A percentile compares a stretch with the other conserved stretches of the same genome.
These are phyloP conservation scores for Saccopteryx bilineata DNA, from an alignment of 2,113 vertebrate genomes.

Conservation along the genomic window DNA sequence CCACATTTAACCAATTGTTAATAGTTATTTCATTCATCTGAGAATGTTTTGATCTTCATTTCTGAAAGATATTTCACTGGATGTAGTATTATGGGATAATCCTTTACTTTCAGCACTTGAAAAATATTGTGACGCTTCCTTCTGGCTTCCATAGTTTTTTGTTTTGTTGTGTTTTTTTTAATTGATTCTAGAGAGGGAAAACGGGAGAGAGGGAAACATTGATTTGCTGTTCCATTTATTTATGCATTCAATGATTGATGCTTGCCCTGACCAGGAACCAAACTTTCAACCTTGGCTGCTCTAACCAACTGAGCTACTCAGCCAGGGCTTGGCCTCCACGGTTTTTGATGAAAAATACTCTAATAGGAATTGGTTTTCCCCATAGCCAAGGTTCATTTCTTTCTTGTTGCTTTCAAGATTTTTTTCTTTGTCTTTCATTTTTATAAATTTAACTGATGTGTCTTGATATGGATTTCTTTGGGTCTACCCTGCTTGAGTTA, in stretches of 20 bases:
- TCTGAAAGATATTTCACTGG: not conserved
- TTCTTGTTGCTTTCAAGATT: not conserved
- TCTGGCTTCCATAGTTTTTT: not conserved
- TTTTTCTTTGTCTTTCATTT: not conserved
- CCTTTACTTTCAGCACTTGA: not conserved
- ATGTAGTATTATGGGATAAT: not conserved
- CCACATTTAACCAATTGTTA: not conserved
- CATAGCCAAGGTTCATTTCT: not conserved
- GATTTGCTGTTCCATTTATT: too few relatives aligned
- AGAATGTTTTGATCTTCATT: not conserved
- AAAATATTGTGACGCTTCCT: not conserved
- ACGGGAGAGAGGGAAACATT: too few relatives aligned
- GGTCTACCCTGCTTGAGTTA: not conserved
- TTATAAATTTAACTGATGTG: not conserved
- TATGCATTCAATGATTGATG: too few relatives aligned
- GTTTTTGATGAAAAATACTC: not conserved
- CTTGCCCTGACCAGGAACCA: too few relatives aligned
- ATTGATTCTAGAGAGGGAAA: too few relatives aligned
- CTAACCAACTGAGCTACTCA: too few relatives aligned
- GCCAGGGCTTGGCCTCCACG: not conserved
- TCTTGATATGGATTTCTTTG: not conserved
- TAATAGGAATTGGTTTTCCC: not conserved
- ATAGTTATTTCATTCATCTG: not conserved
- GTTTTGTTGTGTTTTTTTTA: too few relatives aligned
- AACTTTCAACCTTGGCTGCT: too few relatives aligned